Evolutionary conservation across 1,140 invertebrate genomes (phyloP).

Genomic region (Forficula auricularia): DNA sequence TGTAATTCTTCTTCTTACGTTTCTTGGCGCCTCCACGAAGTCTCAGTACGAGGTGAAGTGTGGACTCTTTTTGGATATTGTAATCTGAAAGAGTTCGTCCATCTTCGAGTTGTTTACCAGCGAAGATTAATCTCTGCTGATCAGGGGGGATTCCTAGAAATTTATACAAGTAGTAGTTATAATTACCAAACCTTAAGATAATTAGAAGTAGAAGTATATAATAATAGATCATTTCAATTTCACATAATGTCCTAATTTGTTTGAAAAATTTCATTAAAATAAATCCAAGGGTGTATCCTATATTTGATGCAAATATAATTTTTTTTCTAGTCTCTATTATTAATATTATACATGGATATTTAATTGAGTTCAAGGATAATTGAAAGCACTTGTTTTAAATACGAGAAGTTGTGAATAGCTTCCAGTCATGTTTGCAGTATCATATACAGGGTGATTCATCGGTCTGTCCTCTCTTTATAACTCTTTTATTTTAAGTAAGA

Average conservation of each 20-base stretch:
- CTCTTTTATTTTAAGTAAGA: too few species aligned
- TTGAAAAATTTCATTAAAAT: background rate
- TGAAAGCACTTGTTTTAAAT: too few species aligned
- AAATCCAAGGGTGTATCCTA: background rate
- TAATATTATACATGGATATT: too few species aligned
- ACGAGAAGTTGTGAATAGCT: too few species aligned
- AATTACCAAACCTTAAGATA: conserved; percentile 1
- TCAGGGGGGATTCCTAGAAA: conserved; percentile 59
- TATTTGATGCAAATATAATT: background rate
- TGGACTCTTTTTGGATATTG: conserved; percentile 68
- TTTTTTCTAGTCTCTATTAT: background rate
- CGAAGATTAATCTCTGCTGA: conserved; percentile 59
- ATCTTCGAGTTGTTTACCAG: conserved; percentile 67
- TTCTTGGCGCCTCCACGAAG: conserved; percentile 53
- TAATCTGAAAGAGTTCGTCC: conserved; percentile 64
- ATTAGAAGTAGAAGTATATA: conserved; percentile 2
- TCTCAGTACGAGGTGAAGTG: conserved; percentile 52
- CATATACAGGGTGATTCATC: too few species aligned
- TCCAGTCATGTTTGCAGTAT: too few species aligned
- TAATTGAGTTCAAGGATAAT: too few species aligned
- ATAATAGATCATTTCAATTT: conserved; percentile 1
- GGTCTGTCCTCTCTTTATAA: too few species aligned
- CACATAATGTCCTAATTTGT: background rate
- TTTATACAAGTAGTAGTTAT: conserved; percentile 10
- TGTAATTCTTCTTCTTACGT: conserved; percentile 63